A percentile compares a stretch with the other conserved stretches of the same genome.
Conservation (phyloP, 2,888 invertebrate genomes). For the Lepidocyrtinus sp. region DNA sequence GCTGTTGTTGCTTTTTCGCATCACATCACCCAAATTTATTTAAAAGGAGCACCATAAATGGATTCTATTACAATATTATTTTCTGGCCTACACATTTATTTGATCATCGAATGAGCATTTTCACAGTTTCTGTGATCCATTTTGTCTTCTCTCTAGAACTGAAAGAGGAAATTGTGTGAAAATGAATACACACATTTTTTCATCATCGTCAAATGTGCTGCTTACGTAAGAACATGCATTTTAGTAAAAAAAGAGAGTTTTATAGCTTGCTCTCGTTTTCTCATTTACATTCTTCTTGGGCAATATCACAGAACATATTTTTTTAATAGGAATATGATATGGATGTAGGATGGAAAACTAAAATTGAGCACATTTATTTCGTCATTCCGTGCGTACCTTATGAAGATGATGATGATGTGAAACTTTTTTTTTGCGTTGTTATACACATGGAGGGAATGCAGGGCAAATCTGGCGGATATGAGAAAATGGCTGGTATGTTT, state of each 20-base stretch:
- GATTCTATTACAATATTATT: constrained; percentile 29
- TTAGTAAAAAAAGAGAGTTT: not conserved
- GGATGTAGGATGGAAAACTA: constrained; percentile 12
- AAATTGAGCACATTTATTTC: constrained; percentile 9
- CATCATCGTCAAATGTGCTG: constrained; percentile 8
- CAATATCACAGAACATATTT: not conserved
- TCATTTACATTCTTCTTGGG: not conserved
- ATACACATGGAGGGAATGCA: too few species aligned
- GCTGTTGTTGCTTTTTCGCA: constrained; percentile 32
- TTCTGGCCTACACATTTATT: constrained; percentile 1
- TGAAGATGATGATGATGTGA: too few species aligned
- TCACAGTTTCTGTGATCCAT: not conserved
- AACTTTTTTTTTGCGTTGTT: too few species aligned
- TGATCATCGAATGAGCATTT: not conserved
- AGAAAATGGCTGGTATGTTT: not conserved
- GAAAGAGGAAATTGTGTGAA: constrained; percentile 31
- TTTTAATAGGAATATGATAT: not conserved
- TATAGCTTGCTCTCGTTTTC: not conserved
- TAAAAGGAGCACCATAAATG: constrained; percentile 42
- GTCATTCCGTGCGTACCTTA: constrained; percentile 2
- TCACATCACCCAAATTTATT: constrained; percentile 46
- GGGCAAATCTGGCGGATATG: not conserved
- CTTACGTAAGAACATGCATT: constrained; percentile 6
- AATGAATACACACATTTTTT: constrained; percentile 13
- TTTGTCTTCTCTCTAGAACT: not conserved